Percentiles rank a stretch among this genome's conserved stretches.
These are phyloP conservation scores for Egretta garzetta DNA, from an alignment of 2,113 vertebrate genomes.

Conservation along the genomic window DNA sequence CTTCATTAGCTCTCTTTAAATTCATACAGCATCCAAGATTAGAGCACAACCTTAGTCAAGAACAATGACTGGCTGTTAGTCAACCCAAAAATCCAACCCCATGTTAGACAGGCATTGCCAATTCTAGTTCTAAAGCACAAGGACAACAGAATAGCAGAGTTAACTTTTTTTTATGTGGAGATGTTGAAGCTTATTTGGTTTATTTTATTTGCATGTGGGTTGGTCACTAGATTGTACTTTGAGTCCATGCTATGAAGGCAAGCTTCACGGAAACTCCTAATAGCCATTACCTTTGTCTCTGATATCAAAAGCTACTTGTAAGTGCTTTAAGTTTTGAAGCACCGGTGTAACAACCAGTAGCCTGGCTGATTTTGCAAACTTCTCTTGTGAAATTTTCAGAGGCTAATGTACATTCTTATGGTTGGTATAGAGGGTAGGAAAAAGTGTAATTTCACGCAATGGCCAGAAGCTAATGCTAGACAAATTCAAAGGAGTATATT, in stretches of 20 bases:
- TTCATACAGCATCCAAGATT: background rate
- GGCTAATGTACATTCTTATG: background rate
- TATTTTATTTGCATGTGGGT: background rate
- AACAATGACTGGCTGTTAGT: background rate
- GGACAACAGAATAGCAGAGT: background rate
- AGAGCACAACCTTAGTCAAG: background rate
- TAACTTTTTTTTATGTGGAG: background rate
- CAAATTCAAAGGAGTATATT: background rate
- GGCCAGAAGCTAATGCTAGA: background rate
- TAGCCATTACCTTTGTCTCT: background rate
- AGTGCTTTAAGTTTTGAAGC: background rate
- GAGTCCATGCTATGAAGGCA: background rate
- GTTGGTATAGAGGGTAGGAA: background rate
- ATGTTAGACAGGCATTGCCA: background rate
- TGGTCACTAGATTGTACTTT: background rate
- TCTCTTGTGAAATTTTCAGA: background rate
- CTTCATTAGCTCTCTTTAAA: background rate
- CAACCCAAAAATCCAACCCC: background rate
- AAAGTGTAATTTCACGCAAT: background rate
- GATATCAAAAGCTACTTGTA: background rate
- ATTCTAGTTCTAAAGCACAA: background rate
- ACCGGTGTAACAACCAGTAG: background rate
- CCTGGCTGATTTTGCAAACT: background rate
- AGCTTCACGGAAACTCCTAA: background rate
- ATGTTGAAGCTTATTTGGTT: background rate